A percentile compares a stretch with the other conserved stretches of the same genome.
Conservation (phyloP, 1,140 invertebrate genomes). For the Gryon sp. region DNA sequence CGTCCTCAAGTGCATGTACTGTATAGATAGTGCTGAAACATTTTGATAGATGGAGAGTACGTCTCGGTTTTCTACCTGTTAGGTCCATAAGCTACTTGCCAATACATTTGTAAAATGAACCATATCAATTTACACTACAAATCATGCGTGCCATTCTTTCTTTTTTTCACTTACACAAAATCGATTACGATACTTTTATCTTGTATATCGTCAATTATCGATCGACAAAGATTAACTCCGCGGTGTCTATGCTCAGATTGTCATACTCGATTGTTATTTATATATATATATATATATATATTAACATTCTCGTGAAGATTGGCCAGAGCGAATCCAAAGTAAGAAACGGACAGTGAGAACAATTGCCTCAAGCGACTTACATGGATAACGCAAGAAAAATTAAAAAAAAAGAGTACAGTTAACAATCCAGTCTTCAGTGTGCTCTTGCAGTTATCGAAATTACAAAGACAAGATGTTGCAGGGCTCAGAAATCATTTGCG, state of each 20-base stretch:
- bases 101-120: constrained; percentile 44
- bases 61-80: constrained; percentile 52
- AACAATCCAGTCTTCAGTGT: constrained; percentile 52
- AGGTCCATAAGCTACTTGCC: constrained; percentile 51
- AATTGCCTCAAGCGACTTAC: constrained; percentile 52
- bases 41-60: constrained; percentile 52
- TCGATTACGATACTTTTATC: constrained; percentile 39
- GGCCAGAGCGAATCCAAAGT: no score
- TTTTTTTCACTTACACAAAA: constrained; percentile 30
- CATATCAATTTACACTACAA: constrained; percentile 56
- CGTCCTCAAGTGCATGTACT: constrained; percentile 4
- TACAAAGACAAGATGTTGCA: constrained; percentile 44
- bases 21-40: constrained; percentile 30
- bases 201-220: constrained; percentile 47
- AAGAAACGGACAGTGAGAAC: no score
- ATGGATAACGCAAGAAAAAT: no score
- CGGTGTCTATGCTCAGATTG: constrained; percentile 27
- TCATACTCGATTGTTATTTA: constrained; percentile 46
- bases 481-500: constrained; percentile 20
- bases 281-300: no score
- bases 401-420: constrained; percentile 56
- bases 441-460: constrained; percentile 36
- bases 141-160: constrained; percentile 30
- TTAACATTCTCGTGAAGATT: no score
- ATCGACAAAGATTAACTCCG: constrained; percentile 17